Evolutionary conservation across 1,140 invertebrate genomes (phyloP).

Genomic region (Rhysida immarginata): DNA sequence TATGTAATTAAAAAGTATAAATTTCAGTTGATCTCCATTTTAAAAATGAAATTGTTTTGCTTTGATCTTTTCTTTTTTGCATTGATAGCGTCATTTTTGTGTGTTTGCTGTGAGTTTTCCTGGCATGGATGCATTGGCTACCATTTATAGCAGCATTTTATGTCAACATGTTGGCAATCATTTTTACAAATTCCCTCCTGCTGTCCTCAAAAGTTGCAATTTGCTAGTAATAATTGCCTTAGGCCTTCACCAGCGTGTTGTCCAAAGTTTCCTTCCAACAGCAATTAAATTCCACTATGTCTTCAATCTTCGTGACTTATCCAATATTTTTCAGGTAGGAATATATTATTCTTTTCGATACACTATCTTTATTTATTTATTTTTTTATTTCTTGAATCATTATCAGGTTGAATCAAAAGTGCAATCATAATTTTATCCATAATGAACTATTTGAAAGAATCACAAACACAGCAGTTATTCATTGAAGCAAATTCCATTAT

Average conservation of each 20-base stretch:
- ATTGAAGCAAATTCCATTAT: no score
- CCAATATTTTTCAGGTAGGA: conserved; percentile 48
- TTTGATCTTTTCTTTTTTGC: no score
- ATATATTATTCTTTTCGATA: background rate
- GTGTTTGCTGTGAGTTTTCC: conserved; percentile 91
- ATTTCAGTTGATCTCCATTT: no score
- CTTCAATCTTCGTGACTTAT: conserved; percentile 87
- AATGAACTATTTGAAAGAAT: no score
- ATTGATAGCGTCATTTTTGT: conserved; percentile 76
- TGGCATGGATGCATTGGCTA: conserved; percentile 62
- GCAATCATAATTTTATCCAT: no score
- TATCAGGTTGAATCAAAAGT: no score
- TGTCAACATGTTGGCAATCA: conserved; percentile 68
- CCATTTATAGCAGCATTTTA: conserved; percentile 75
- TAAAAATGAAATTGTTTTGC: no score
- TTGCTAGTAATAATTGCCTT: conserved; percentile 67
- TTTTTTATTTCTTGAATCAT: no score
- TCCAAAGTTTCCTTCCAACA: conserved; percentile 75
- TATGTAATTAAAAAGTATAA: background rate
- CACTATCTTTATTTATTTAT: no score
- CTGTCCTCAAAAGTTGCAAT: conserved; percentile 37
- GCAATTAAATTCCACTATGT: conserved; percentile 95
- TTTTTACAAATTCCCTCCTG: conserved; percentile 52
- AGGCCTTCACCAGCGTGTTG: conserved; percentile 66
- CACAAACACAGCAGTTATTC: no score